phyloP scores from a whole-genome alignment of 2,113 vertebrate genomes.

The Chionis minor region DNA sequence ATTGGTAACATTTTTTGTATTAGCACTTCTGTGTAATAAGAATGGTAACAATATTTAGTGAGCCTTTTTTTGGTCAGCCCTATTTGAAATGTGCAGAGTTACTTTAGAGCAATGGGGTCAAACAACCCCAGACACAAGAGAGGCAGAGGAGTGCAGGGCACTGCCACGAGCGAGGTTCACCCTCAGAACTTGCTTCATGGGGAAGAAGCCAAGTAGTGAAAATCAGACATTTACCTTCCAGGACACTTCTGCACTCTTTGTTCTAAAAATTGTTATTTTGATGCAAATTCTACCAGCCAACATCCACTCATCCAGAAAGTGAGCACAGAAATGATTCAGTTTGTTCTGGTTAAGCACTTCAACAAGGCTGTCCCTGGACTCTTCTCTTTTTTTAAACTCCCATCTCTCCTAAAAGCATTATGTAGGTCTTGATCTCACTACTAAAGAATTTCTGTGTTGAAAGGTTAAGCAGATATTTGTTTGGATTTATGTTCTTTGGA shows the following conservation, averaged over 20 bases:
- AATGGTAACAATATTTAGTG: background rate
- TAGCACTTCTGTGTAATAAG: background rate
- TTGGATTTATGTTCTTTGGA: slow-evolving; percentile 45
- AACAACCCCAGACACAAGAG: background rate
- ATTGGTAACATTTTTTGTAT: background rate
- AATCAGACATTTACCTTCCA: background rate
- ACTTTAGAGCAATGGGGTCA: background rate
- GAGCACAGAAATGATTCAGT: background rate
- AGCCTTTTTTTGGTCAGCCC: background rate
- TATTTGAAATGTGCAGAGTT: background rate
- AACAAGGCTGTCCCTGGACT: background rate
- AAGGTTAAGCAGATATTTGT: slow-evolving; percentile 42
- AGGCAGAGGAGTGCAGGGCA: background rate
- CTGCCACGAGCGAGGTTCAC: rapidly evolving
- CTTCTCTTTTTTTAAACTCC: background rate
- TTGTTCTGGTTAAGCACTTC: background rate
- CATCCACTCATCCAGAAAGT: background rate
- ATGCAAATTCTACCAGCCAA: slow-evolving; percentile 13
- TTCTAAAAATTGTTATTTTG: slow-evolving; percentile 31
- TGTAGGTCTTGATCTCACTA: background rate
- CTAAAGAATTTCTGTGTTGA: slow-evolving; percentile 12
- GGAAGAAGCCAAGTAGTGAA: background rate
- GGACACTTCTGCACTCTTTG: background rate
- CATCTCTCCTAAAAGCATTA: background rate
- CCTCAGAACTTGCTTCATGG: background rate